Conservation (phyloP, 2,888 invertebrate species). For the Heteromyza rotundicornis region DNA sequence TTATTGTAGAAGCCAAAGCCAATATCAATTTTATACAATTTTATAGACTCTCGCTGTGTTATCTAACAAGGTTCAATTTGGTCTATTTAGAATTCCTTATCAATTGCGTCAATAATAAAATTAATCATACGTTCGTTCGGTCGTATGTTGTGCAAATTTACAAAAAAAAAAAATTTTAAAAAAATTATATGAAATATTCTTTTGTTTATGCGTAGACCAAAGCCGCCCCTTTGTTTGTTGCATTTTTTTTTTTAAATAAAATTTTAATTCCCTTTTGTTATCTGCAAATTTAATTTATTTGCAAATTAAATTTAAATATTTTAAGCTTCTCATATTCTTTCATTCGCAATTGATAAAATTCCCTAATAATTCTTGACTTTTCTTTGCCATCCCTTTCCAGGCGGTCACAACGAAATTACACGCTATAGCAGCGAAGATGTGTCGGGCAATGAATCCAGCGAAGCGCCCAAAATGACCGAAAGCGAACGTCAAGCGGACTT, state of each 20-base stretch:
- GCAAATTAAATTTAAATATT: background rate
- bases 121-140: no score
- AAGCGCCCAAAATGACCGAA: slow-evolving; percentile 60
- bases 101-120: no score
- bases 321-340: slow-evolving; percentile 5
- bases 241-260: background rate
- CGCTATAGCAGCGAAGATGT: slow-evolving; percentile 63
- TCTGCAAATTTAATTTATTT: background rate
- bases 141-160: no score
- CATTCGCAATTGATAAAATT: background rate
- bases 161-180: no score
- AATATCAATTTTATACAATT: no score
- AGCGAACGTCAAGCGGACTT: slow-evolving; percentile 66
- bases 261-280: background rate
- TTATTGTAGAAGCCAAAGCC: no score
- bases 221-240: background rate
- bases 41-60: no score
- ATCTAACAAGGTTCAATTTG: no score
- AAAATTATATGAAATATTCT: no score
- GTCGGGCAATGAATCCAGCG: slow-evolving; percentile 62
- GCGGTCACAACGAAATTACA: slow-evolving; percentile 57
- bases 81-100: no score
- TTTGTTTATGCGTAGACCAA: no score
- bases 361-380: no score
- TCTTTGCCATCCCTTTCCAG: slow-evolving; percentile 40